phyloP scores from a whole-genome alignment of 2,797 vertebrate genomes.

The Trachurus trachurus region DNA sequence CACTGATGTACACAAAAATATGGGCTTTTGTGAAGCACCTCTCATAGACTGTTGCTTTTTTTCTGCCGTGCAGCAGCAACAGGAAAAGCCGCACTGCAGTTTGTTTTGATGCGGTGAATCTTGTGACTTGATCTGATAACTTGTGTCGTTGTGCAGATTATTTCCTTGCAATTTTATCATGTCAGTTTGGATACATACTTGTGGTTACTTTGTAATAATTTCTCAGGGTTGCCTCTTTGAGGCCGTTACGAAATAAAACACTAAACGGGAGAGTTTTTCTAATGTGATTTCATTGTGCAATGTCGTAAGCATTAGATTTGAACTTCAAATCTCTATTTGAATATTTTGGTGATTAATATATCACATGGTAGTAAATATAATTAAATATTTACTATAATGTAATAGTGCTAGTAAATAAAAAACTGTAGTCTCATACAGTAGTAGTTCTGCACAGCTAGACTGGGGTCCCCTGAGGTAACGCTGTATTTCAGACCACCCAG shows the following conservation, averaged over 20 bases:
- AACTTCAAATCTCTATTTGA: neutral
- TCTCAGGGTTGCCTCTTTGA: neutral
- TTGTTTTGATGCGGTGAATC: neutral
- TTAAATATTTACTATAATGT: too few relatives aligned
- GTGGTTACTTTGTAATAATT: neutral
- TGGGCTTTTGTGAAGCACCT: neutral
- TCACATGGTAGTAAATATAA: too few relatives aligned
- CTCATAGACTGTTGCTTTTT: neutral
- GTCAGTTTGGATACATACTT: neutral
- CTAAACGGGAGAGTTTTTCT: too few relatives aligned
- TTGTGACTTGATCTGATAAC: neutral
- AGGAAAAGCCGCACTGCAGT: constrained; percentile 6
- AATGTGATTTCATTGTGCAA: neutral
- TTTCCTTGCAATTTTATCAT: neutral
- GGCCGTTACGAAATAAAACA: neutral
- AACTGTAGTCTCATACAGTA: neutral
- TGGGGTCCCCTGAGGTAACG: too few relatives aligned
- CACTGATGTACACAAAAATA: neutral
- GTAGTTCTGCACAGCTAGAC: too few relatives aligned
- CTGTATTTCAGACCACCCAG: too few relatives aligned
- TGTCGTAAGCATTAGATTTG: neutral
- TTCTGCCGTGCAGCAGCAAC: constrained; percentile 16
- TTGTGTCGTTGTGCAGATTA: neutral
- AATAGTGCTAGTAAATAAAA: neutral
- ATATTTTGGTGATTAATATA: too few relatives aligned